phyloP scores from a whole-genome alignment of 2,113 vertebrate species.

The Amphilophus citrinellus region DNA sequence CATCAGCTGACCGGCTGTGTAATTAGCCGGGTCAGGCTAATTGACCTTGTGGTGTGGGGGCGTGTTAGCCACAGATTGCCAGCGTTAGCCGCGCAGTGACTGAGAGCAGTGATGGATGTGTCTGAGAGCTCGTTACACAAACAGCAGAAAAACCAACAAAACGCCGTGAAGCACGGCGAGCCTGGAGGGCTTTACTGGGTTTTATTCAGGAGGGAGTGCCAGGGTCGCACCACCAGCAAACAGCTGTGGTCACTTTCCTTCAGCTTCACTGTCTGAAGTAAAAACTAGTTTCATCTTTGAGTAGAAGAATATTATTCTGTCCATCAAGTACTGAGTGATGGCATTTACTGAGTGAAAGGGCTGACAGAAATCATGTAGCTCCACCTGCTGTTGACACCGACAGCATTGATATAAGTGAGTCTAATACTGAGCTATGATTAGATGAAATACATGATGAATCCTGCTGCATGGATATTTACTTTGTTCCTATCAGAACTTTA shows the following conservation, averaged over 20 bases:
- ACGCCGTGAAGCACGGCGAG: neutral
- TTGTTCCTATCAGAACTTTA: neutral
- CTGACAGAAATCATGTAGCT: neutral
- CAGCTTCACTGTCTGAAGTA: neutral
- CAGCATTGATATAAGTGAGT: neutral
- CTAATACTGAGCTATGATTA: neutral
- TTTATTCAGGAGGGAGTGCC: slow-evolving; percentile 21
- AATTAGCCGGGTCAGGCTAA: slow-evolving; percentile 72
- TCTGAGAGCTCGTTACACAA: slow-evolving; percentile 46
- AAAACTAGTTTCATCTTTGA: neutral
- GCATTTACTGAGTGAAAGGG: neutral
- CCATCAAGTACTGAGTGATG: neutral
- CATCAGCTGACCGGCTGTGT: neutral
- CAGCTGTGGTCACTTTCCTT: neutral
- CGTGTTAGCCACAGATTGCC: slow-evolving; percentile 67
- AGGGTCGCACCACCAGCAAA: neutral
- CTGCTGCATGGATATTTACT: neutral
- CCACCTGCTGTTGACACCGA: neutral
- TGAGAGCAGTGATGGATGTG: slow-evolving; percentile 71
- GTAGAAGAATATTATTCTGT: neutral
- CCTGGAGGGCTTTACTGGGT: slow-evolving; percentile 6
- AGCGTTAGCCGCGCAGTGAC: slow-evolving; percentile 42
- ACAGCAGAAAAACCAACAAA: slow-evolving; percentile 43
- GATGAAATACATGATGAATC: neutral
- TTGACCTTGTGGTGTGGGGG: slow-evolving; percentile 62